Conservation (phyloP, 2,113 vertebrate species). For the Ctenomys sociabilis region DNA sequence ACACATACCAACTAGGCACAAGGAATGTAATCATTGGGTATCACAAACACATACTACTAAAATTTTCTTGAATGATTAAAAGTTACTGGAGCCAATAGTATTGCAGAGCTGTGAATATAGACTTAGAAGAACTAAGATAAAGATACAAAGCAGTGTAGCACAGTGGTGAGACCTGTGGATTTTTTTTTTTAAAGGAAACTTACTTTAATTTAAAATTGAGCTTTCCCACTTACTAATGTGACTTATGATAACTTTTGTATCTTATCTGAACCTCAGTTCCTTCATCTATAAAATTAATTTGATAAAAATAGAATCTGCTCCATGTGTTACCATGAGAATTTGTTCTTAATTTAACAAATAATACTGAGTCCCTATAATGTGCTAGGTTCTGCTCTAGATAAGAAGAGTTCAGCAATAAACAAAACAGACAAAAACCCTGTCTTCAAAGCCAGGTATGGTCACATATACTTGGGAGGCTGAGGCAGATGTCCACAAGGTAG, state of each 20-base stretch:
- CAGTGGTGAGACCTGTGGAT: neutral
- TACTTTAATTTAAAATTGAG: neutral
- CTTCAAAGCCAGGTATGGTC: too few relatives aligned
- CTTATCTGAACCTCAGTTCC: neutral
- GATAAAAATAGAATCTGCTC: neutral
- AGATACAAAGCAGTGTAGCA: neutral
- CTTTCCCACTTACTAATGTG: neutral
- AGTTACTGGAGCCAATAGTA: neutral
- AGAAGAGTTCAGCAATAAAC: neutral
- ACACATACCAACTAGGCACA: too few relatives aligned
- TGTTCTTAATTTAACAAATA: constrained; percentile 30
- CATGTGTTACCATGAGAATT: neutral
- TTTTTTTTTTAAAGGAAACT: neutral
- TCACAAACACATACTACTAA: too few relatives aligned
- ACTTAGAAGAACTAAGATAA: neutral
- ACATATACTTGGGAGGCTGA: neutral
- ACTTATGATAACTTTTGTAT: neutral
- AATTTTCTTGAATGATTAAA: neutral
- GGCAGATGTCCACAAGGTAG: neutral
- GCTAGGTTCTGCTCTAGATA: neutral
- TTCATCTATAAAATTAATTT: neutral
- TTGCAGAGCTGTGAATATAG: neutral
- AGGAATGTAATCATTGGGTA: too few relatives aligned
- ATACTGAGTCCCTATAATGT: neutral
- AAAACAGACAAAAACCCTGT: neutral